phyloP scores from a whole-genome alignment of 2,888 invertebrate genomes.

The Drosophila nigritarsus region DNA sequence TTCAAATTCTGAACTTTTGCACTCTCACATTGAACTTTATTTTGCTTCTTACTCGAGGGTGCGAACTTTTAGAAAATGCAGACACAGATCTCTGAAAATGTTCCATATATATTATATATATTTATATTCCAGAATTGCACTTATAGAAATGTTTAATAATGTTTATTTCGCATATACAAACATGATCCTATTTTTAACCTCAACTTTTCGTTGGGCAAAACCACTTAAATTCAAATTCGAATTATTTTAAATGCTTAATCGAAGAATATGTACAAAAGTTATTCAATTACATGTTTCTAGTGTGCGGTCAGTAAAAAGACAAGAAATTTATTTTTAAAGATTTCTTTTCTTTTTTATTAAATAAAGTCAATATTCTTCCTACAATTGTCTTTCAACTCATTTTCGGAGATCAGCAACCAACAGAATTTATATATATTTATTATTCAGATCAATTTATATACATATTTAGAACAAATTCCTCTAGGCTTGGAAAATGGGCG shows the following conservation, averaged over 20 bases:
- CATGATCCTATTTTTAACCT: accelerated
- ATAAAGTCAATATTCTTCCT: neutral
- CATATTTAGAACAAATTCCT: neutral
- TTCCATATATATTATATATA: no score
- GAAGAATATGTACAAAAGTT: neutral
- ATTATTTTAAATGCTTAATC: neutral
- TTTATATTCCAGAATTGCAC: no score
- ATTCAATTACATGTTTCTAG: neutral
- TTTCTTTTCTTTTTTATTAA: no score
- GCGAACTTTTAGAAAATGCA: neutral
- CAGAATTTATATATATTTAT: no score
- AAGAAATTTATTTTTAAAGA: neutral
- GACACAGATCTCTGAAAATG: neutral
- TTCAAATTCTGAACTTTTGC: neutral
- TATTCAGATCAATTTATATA: neutral
- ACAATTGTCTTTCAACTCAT: neutral
- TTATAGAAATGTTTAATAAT: no score
- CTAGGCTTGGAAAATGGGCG: neutral
- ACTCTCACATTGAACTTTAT: neutral
- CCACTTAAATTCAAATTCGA: neutral
- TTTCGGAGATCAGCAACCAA: accelerated
- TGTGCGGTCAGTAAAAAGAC: neutral
- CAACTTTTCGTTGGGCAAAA: neutral
- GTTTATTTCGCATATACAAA: neutral
- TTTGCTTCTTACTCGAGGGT: neutral